These are phyloP conservation scores for Eueides isabella DNA, from an alignment of 1,140 invertebrate species.

Conservation along the genomic window DNA sequence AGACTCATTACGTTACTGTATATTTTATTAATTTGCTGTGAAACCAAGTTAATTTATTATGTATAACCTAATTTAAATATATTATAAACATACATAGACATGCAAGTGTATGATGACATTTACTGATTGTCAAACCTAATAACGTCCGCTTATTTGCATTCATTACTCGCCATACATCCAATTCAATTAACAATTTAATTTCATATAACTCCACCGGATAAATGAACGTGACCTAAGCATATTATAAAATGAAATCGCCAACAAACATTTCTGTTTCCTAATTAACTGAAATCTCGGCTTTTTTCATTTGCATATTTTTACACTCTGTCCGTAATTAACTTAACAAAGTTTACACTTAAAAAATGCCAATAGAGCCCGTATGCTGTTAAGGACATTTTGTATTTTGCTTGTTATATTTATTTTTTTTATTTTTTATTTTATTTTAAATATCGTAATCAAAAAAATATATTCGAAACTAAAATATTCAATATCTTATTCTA, in stretches of 20 bases:
- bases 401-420: background rate
- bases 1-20: no score
- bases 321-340: background rate
- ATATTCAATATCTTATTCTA: background rate
- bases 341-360: slow-evolving; percentile 14
- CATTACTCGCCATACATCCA: background rate
- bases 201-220: background rate
- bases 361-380: slow-evolving; percentile 1
- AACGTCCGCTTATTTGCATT: slow-evolving; percentile 26
- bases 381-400: background rate
- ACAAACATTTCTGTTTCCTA: slow-evolving; percentile 7
- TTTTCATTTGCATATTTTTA: slow-evolving; percentile 22
- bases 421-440: background rate
- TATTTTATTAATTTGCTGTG: no score
- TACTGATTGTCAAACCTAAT: background rate
- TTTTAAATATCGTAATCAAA: background rate
- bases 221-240: slow-evolving; percentile 6
- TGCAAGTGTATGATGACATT: background rate
- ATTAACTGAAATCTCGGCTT: slow-evolving; percentile 9
- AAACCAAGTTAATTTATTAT: background rate
- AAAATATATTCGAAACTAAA: background rate
- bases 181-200: slow-evolving; percentile 1
- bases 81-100: background rate
- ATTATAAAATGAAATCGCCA: slow-evolving; percentile 14
- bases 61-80: background rate